These are phyloP conservation scores for Epinephelus fuscoguttatus DNA, from an alignment of 2,113 vertebrate genomes.

Conservation along the genomic window DNA sequence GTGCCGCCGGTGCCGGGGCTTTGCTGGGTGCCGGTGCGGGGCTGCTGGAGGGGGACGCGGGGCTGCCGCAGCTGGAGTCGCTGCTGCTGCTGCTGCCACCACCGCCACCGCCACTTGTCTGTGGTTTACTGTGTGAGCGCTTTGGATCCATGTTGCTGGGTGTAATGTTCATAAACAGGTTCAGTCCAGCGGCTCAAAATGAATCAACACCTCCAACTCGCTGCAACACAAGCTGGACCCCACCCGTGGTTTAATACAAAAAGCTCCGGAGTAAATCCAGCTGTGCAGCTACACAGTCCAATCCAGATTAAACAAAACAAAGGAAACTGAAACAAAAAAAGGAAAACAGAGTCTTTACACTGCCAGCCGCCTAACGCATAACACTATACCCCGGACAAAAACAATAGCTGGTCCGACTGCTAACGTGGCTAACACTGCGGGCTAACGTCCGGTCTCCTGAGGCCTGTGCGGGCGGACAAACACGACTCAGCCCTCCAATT, in stretches of 20 bases:
- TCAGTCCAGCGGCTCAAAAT: not conserved
- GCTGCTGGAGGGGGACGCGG: slow-evolving; percentile 79
- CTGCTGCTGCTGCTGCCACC: slow-evolving; percentile 69
- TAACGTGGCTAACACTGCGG: slow-evolving; percentile 63
- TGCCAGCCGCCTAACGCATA: not conserved
- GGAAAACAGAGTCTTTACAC: not conserved
- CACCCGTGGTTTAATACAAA: not conserved
- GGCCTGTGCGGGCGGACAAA: slow-evolving; percentile 6
- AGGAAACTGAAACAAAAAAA: not conserved
- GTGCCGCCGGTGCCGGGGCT: slow-evolving; percentile 21
- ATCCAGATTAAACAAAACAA: not conserved
- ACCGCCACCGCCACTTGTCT: slow-evolving; percentile 55
- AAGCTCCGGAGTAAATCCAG: not conserved
- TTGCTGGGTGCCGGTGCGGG: slow-evolving; percentile 48
- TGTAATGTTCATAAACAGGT: not conserved
- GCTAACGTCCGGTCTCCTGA: slow-evolving; percentile 26
- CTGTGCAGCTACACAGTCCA: not conserved
- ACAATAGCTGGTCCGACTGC: slow-evolving; percentile 61
- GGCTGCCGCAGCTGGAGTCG: slow-evolving; percentile 81
- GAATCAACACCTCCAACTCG: not conserved
- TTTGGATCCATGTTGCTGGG: slow-evolving; percentile 70
- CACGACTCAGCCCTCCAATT: not conserved
- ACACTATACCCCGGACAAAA: slow-evolving; percentile 11
- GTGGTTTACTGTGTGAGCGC: slow-evolving; percentile 29
- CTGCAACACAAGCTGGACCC: not conserved